phyloP scores from a whole-genome alignment of 2,888 invertebrate species.

The Lycia hirtaria region DNA sequence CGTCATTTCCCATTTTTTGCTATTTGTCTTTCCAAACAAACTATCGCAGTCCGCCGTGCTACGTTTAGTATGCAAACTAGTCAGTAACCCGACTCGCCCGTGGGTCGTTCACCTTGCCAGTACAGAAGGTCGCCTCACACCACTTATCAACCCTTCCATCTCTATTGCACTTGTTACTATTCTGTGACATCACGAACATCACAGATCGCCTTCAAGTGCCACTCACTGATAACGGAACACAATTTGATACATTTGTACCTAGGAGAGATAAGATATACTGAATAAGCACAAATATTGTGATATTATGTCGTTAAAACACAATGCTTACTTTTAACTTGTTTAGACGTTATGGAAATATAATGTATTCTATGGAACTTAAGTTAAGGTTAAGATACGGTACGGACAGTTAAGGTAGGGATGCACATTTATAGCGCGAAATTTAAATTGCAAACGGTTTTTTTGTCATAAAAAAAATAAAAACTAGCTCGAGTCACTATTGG shows the following conservation, averaged over 20 bases:
- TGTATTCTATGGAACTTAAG: background rate
- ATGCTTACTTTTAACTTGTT: background rate
- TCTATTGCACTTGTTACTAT: background rate
- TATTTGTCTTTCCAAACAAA: too few species aligned
- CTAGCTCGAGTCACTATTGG: too few species aligned
- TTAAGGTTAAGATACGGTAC: too few species aligned
- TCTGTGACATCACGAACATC: slow-evolving; percentile 39
- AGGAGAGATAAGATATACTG: slow-evolving; percentile 10
- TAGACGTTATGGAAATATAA: background rate
- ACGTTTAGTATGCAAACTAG: slow-evolving; percentile 24
- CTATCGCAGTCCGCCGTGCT: slow-evolving; percentile 15
- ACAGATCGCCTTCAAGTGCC: slow-evolving; percentile 50
- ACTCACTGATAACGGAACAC: slow-evolving; percentile 42
- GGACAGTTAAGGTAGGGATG: too few species aligned
- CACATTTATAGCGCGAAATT: too few species aligned
- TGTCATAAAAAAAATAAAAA: too few species aligned
- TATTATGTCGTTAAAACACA: too few species aligned
- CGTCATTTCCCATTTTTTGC: too few species aligned
- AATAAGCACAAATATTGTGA: too few species aligned
- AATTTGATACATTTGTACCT: slow-evolving; percentile 16
- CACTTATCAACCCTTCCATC: slow-evolving; percentile 41
- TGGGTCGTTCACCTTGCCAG: slow-evolving; percentile 54
- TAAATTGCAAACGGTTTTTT: too few species aligned
- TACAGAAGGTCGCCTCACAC: slow-evolving; percentile 45
- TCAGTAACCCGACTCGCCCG: background rate